Conservation (phyloP, 1,140 invertebrate genomes). For the Drosophila sturtevanti region DNA sequence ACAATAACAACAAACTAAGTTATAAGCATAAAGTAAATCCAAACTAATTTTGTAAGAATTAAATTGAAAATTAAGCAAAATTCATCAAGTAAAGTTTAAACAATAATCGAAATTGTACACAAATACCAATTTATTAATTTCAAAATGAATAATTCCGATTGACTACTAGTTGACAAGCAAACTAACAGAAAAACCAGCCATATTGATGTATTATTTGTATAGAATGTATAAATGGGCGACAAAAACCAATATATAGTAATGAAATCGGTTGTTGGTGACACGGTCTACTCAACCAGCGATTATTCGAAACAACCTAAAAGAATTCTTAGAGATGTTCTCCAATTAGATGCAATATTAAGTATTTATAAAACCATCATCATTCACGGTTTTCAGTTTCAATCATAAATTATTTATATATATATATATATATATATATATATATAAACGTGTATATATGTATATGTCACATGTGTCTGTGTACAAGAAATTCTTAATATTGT, state of each 20-base stretch:
- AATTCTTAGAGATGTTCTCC: conserved; percentile 1
- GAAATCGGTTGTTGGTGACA: conserved; percentile 3
- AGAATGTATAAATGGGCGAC: background rate
- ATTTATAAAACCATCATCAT: background rate
- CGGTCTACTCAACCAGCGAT: background rate
- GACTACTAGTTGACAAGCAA: background rate
- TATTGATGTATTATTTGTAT: conserved; percentile 1
- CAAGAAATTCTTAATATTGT: background rate
- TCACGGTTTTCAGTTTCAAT: background rate
- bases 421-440: background rate
- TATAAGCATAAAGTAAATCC: conserved; percentile 59
- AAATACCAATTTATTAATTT: conserved; percentile 44
- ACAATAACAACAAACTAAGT: conserved; percentile 25
- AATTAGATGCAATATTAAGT: background rate
- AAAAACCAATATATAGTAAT: conserved; percentile 7
- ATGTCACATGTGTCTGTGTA: background rate
- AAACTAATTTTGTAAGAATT: conserved; percentile 57
- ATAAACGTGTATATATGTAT: conserved; percentile 1
- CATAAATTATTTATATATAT: conserved; percentile 1
- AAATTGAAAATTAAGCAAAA: conserved; percentile 32
- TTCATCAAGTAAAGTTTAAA: conserved; percentile 13
- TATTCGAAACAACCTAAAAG: background rate
- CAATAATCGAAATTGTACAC: conserved; percentile 9
- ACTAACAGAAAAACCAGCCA: conserved; percentile 8
- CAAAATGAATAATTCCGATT: conserved; percentile 19